These are phyloP conservation scores for Andrena camellia DNA, from an alignment of 2,888 invertebrate species.

Conservation along the genomic window DNA sequence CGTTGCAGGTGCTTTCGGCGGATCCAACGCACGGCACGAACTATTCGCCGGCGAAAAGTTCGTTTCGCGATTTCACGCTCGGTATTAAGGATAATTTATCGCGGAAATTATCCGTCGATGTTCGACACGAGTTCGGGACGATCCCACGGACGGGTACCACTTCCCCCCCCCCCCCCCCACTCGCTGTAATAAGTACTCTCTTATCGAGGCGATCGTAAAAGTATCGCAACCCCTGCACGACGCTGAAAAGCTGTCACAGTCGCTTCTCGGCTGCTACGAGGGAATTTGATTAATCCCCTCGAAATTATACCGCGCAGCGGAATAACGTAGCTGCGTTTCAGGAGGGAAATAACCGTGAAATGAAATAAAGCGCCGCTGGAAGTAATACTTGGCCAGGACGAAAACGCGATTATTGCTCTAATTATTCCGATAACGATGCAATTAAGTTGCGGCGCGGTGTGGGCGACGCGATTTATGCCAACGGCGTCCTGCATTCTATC, in stretches of 20 bases:
- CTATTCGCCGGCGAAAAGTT: constrained; percentile 42
- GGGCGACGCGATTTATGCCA: constrained; percentile 38
- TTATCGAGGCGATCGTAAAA: background rate
- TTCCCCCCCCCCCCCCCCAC: background rate
- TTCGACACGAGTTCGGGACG: constrained; percentile 31
- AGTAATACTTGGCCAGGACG: constrained; percentile 11
- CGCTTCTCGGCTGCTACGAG: background rate
- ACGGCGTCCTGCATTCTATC: constrained; percentile 21
- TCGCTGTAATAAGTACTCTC: constrained; percentile 20
- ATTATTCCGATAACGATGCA: constrained; percentile 46
- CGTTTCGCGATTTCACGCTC: constrained; percentile 68
- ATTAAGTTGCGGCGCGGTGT: constrained; percentile 47
- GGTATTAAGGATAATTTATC: constrained; percentile 66
- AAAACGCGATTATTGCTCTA: constrained; percentile 34
- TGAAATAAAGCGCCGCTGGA: constrained; percentile 12
- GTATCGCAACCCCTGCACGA: constrained; percentile 1
- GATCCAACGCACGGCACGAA: constrained; percentile 29
- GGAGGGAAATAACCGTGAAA: constrained; percentile 2
- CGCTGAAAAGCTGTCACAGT: background rate
- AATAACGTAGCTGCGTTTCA: background rate
- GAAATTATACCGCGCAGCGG: background rate
- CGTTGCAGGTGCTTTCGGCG: constrained; percentile 36
- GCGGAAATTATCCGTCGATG: constrained; percentile 57
- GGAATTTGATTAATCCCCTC: background rate
- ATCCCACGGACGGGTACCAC: constrained; percentile 1